Evolutionary conservation across 2,113 vertebrate genomes (phyloP), one percentile per base, ranked within the genome.

Genomic region (Bos indicus): DNA sequence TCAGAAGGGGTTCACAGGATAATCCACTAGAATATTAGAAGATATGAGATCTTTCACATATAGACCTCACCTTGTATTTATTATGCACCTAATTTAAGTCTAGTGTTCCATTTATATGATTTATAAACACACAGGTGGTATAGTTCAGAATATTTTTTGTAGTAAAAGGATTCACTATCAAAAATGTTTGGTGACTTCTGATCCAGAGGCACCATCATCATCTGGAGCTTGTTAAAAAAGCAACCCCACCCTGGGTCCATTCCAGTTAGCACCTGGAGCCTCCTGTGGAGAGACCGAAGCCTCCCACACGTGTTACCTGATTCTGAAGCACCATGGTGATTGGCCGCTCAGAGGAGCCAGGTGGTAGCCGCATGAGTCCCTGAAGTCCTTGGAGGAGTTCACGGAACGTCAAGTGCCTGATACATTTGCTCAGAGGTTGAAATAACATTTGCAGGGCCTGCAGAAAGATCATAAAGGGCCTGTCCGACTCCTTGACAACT

Each of bases 381-480:
- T 99, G 99, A 74, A 99, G 99, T 94, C 99, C 96, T 80, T 98
- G 86, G 0, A 99, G 99, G 30, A 99, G 99, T 98, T 99, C 99
- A 94, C 98, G 99, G 98, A 99, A 99, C 5, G 98, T 98, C 97
- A 99, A 92, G 2, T 98, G 48, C n/a, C 98, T 97, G 40, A 99
- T 99, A 74, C 99, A 99, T 77, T 98, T 97, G 0, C 99, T 98
- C 77, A 99, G 98, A 0, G 99, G 98, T 5, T 98, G 98, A 92
- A 99, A 99, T 56, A 99, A 99, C 84, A 99, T 98, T 7, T 99
- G 98, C 40, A 99, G 99, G 36, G 98, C 99, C 99, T 99, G 90
- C n/a, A 95, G 89, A 59, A 97, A 92, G 51, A 54, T 59, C 52
- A 88, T 25, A 17, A 62, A 96, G 43, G 6, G 13, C n/a, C 40